Evolutionary conservation across 2,888 invertebrate species (phyloP).

Genomic region (Notocelia uddmanniana): DNA sequence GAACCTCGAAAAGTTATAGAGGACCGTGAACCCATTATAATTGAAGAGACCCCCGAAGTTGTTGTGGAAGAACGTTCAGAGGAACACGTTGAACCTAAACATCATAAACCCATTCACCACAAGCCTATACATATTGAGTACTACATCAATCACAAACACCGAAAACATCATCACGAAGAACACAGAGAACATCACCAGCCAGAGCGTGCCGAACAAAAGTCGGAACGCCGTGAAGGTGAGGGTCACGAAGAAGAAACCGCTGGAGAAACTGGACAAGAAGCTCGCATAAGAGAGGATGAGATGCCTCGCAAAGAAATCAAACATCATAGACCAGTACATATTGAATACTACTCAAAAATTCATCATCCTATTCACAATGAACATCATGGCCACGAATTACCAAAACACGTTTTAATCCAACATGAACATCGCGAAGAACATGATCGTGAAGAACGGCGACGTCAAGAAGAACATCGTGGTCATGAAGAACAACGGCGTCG

Average conservation of each 20-base stretch:
- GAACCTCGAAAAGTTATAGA: slow-evolving; percentile 8
- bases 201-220: not conserved
- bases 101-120: slow-evolving; percentile 16
- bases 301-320: slow-evolving; percentile 4
- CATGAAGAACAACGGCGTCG: not conserved
- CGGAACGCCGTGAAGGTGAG: slow-evolving; percentile 16
- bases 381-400: slow-evolving; percentile 22
- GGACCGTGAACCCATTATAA: slow-evolving; percentile 12
- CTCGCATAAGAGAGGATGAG: slow-evolving; percentile 7
- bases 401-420: not conserved
- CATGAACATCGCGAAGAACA: not conserved
- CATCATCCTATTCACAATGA: slow-evolving; percentile 32
- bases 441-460: not conserved
- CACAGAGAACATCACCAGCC: slow-evolving; percentile 2
- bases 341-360: slow-evolving; percentile 27
- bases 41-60: not conserved
- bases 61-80: slow-evolving; percentile 40
- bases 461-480: not conserved
- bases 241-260: slow-evolving; percentile 3
- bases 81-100: slow-evolving; percentile 40
- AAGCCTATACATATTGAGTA: slow-evolving; percentile 36
- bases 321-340: slow-evolving; percentile 27
- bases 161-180: slow-evolving; percentile 31
- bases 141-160: slow-evolving; percentile 28
- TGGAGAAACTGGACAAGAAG: slow-evolving; percentile 14